A percentile compares a stretch with the other conserved stretches of the same genome.
Evolutionary conservation across 2,113 vertebrate genomes (phyloP).

Genomic region (Xiphophorus couchianus): DNA sequence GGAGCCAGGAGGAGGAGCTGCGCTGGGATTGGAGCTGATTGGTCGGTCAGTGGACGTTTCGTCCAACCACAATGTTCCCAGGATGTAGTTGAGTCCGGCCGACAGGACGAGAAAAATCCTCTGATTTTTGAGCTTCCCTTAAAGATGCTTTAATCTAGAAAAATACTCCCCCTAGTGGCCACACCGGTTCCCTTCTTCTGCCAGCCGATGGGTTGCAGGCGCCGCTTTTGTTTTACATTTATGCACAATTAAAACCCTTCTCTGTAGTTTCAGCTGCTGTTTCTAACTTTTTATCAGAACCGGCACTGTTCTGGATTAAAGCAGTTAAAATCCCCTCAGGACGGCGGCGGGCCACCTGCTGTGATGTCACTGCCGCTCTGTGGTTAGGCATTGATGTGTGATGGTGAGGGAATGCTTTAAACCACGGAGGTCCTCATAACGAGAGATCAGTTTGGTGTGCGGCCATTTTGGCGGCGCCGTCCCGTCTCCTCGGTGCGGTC

Average conservation of each 20-base stretch:
- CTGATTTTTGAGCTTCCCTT: background rate
- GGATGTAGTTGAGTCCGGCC: slow-evolving; percentile 26
- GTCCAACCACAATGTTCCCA: slow-evolving; percentile 35
- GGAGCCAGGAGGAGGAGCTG: background rate
- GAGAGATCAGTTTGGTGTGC: background rate
- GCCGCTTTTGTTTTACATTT: too few relatives aligned
- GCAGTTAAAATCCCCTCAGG: too few relatives aligned
- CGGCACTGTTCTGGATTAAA: too few relatives aligned
- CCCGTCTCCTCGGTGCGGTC: slow-evolving; percentile 11
- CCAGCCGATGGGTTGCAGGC: too few relatives aligned
- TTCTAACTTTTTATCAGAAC: too few relatives aligned
- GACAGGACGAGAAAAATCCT: background rate
- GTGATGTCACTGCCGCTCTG: background rate
- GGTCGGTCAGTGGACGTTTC: slow-evolving; percentile 3
- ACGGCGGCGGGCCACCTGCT: too few relatives aligned
- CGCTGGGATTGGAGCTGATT: slow-evolving; percentile 36
- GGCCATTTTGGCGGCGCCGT: slow-evolving; percentile 24
- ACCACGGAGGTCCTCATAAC: slow-evolving; percentile 45
- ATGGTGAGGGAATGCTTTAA: slow-evolving; percentile 5
- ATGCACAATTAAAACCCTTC: too few relatives aligned
- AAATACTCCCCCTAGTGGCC: background rate
- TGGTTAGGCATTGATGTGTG: background rate
- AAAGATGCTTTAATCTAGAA: background rate
- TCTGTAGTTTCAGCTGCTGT: too few relatives aligned
- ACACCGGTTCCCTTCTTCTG: background rate